Evolutionary conservation across 2,113 vertebrate species (phyloP).

Genomic region (Fregata magnificens): DNA sequence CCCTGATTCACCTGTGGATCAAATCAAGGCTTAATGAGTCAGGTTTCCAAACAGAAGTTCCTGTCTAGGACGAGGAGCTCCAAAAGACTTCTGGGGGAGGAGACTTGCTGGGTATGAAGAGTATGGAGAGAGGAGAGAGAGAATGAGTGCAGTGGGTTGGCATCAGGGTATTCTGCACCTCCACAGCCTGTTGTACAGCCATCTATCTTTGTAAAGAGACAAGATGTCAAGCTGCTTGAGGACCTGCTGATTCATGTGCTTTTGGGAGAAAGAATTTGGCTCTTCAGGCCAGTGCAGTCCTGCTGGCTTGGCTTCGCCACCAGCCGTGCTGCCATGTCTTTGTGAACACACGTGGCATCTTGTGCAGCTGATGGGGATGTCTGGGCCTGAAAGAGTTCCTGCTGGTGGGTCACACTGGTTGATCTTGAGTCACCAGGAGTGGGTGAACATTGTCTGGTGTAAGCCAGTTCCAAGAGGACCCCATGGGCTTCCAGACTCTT

Average conservation of each 20-base stretch:
- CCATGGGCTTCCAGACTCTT: neutral
- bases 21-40: neutral
- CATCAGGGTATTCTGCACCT: neutral
- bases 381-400: neutral
- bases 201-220: too few relatives aligned
- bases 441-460: neutral
- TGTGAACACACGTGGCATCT: fast-evolving
- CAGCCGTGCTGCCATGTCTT: fast-evolving
- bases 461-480: neutral
- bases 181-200: neutral
- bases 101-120: neutral
- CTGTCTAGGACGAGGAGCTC: neutral
- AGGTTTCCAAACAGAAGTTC: neutral
- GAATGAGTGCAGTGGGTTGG: neutral
- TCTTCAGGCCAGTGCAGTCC: neutral
- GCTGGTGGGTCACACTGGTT: neutral
- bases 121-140: neutral
- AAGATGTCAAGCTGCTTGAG: neutral
- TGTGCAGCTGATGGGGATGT: neutral
- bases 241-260: neutral
- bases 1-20: neutral
- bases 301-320: neutral
- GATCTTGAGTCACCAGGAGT: neutral
- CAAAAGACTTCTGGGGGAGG: neutral
- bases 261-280: neutral